A percentile compares a stretch with the other conserved stretches of the same genome.
phyloP scores from a whole-genome alignment of 2,888 invertebrate species.

The Exocentrus adspersus region DNA sequence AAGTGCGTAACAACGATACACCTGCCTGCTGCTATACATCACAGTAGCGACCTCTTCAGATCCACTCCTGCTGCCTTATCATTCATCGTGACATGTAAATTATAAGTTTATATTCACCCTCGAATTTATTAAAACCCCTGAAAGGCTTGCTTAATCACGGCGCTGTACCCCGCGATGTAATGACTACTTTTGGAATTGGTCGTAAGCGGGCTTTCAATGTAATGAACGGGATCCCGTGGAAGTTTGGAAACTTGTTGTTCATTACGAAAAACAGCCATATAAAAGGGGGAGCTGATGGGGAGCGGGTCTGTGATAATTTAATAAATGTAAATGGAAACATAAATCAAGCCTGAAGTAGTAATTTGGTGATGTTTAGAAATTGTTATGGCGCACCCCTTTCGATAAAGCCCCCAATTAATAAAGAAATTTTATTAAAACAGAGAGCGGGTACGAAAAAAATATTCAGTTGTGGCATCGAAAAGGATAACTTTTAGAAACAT shows the following conservation, averaged over 20 bases:
- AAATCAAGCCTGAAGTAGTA: background rate
- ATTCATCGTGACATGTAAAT: background rate
- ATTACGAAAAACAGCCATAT: no score
- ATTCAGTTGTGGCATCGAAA: no score
- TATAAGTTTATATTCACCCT: background rate
- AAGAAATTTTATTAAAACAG: no score
- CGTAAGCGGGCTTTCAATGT: background rate
- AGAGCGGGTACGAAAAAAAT: no score
- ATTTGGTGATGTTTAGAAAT: background rate
- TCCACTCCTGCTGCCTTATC: no score
- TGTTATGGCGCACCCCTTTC: no score
- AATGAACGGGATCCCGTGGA: background rate
- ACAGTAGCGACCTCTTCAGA: no score
- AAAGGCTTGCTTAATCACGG: conserved; percentile 12
- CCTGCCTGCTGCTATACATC: no score
- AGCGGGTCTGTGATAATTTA: background rate
- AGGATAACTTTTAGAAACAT: no score
- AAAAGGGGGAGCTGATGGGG: background rate
- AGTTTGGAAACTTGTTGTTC: conserved; percentile 1
- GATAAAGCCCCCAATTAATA: no score
- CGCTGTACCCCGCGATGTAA: background rate
- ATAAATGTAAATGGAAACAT: background rate
- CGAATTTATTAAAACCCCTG: conserved; percentile 13
- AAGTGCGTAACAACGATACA: no score
- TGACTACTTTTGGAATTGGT: conserved; percentile 11